Evolutionary conservation across 2,113 vertebrate genomes (phyloP), one percentile per base, ranked within the genome.

Genomic region (Tetrao urogallus): DNA sequence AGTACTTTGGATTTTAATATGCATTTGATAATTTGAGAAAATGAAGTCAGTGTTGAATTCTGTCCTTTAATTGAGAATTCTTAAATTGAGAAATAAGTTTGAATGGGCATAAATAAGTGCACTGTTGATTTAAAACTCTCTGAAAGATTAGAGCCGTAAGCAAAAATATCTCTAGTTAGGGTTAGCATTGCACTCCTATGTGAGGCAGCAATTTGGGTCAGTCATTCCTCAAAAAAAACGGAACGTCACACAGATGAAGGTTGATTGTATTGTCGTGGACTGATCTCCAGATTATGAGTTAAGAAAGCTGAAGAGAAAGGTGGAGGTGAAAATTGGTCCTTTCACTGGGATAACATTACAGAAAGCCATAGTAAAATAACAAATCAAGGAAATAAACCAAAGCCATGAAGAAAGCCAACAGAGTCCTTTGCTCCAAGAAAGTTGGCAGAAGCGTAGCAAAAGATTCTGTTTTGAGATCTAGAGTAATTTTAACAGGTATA

Each of bases 141-240:
- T 66, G 27, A 56, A 50, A 81, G 9, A 56, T 3, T 8, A 25
- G 10, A 60, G 8, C 22, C 0, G 0, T 32, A 86, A 72, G 64
- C 0, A 10, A 21, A 5, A 16, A 9, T 43, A 11, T 30, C 5
- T 48, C 5, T 50, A 24, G 21, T 8, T 74, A 64, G 56, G 50
- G 60, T 67, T 47, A 71, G 8, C 0, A 0, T 45, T 25, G 6
- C 9, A 42, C 3, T 94, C 7, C 27, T 11, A 8, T 12, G 2
- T 1, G 2, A 52, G 28, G 14, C 15, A 17, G 4, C 36, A 30
- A 13, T 11, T 8, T 19, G 17, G 42, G 4, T 71, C 21, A 66
- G 60, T 40, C 21, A 7, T 25, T 60, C 36, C 22, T 67, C 25
- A 43, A 81, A 67, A 43, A 61, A 61, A 3, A 90, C 32, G 22